Base-by-base conservation (phyloP, 2,888 invertebrate genomes). In the Polia nebulosa region DNA sequence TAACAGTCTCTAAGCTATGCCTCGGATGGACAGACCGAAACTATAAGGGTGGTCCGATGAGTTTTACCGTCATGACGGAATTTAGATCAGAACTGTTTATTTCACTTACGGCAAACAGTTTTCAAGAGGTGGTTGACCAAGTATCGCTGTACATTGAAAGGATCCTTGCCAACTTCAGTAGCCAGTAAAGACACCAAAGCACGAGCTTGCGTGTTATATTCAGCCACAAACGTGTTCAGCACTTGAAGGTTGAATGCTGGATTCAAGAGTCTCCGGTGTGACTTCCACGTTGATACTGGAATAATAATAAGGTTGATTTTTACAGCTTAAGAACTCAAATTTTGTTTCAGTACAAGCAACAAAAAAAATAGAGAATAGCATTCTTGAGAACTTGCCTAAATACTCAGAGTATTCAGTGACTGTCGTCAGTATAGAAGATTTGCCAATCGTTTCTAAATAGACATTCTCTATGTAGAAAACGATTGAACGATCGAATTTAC, bases 91-190 rank as follows among this genome's bases (percentile, higher is more conserved):
- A 9, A 11, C 20, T 44, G 4, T 11, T 4, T 9, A 45, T 22
- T 22, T 45, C 22, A 83, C 88, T 89, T 83, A 90, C 91, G 74
- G 29, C 84, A 85, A 25, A 87, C 82, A 57, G 83, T 86, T 41
- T 84, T 80, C 65, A 89, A 71, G 13, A 83, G 66, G 36, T 78
- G 13, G 27, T 78, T 62, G 1, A 72, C 68, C 3, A 90, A 56
- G n/a, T 82, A 81, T 0, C 25, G 41, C 4, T 74, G 67, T 1
- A 84, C 82, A 45, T 89, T 82, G 25, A 90, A 89, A 0, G 72
- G 51, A 0, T 78, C 84, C 32, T 80, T 82, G 0, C 76, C 85
- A 0, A 72, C 82, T 61, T 86, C 74, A 0, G 7, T 17, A 22
- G 63, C 57, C 1, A 90, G 56, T 1, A 34, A 36, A 1, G 76